Base-by-base conservation (phyloP, 2,113 vertebrate species). In the Kryptolebias marmoratus region DNA sequence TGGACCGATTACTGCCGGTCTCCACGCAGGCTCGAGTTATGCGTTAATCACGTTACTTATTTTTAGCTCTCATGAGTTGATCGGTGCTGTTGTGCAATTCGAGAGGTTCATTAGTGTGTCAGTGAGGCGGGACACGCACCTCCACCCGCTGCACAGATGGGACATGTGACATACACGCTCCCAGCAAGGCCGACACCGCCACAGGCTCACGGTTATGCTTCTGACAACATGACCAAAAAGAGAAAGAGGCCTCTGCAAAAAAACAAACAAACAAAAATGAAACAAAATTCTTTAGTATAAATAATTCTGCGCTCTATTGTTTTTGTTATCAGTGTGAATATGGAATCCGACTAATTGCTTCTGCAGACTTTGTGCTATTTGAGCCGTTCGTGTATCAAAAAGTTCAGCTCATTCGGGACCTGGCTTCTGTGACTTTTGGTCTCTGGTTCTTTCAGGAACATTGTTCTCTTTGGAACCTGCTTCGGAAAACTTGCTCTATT, bases 71-170 rank as follows among this genome's bases (percentile, higher is more conserved):
- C 44, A 14, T 78, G 73, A 79, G 62, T 45, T 79, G 68, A 77
- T 90, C 55, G 14, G 61, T 22, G 79, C 79, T 83, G 56, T 22
- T 84, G 75, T 64, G 64, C 71, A 82, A 87, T 81, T 84, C 81
- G 81, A 73, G 65, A 68, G 65, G 65, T 57, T 90, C 68, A 73
- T 65, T 68, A 54, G 56, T 64, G 63, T 69, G 69, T 82, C 60
- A 62, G 18, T 83, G 64, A 77, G 58, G 56, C 57, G 53, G 70
- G 69, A 85, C 68, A 59, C 63, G 44, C 73, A 52, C 44, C 59
- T 70, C 47, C 42, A 56, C 75, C 53, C 70, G 73, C n/a, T 64
- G 13, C 70, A 39, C 45, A 32, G 71, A 74, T 62, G 55, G 67
- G 15, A 56, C 65, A 75, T 31, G 57, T 36, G 75, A 68, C 60